Evolutionary conservation across 2,888 invertebrate species (phyloP).

Genomic region (Pseudolycoriella hygida): DNA sequence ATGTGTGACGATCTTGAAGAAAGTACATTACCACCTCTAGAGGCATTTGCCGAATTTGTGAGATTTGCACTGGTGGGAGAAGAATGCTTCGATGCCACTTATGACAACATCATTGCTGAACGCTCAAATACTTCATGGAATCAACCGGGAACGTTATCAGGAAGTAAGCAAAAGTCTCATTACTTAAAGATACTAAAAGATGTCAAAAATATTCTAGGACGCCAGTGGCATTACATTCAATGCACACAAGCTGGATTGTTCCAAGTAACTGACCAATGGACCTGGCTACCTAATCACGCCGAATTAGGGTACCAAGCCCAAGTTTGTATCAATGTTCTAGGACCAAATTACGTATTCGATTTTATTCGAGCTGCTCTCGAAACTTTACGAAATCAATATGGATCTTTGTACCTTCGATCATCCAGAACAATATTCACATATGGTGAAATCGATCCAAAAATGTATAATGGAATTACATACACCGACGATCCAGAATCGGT

Average conservation of each 20-base stretch:
- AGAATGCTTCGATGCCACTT: background rate
- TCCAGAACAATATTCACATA: too few species aligned
- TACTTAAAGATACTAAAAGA: background rate
- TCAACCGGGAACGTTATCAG: constrained; percentile 1
- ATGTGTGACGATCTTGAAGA: background rate
- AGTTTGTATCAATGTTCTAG: too few species aligned
- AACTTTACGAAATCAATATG: too few species aligned
- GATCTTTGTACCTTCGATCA: too few species aligned
- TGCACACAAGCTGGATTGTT: constrained; percentile 1
- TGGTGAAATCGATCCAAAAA: too few species aligned
- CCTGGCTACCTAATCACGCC: too few species aligned
- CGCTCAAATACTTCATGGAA: background rate
- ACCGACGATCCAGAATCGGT: too few species aligned
- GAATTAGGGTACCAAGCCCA: too few species aligned
- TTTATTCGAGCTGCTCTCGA: too few species aligned
- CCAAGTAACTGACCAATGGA: background rate
- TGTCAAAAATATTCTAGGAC: background rate
- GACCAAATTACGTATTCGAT: too few species aligned
- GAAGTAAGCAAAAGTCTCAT: background rate
- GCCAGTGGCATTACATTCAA: background rate
- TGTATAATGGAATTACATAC: too few species aligned
- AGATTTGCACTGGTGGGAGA: background rate
- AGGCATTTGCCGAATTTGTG: background rate
- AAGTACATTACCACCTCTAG: background rate
- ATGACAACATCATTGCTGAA: background rate